Evolutionary conservation across 2,797 vertebrate species (phyloP).

Genomic region (Prunella strophiata): DNA sequence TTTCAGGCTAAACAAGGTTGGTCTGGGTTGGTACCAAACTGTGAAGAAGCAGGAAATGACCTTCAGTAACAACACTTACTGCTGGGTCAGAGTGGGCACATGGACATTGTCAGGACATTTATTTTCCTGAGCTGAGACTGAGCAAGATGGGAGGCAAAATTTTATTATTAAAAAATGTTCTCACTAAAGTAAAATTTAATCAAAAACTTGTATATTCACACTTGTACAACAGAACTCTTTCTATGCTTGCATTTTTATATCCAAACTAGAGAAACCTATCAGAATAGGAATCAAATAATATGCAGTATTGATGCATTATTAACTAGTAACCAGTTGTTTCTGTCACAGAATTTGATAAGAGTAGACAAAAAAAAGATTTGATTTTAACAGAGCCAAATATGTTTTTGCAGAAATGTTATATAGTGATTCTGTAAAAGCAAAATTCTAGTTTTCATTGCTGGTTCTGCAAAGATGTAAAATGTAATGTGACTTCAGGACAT

Average conservation of each 20-base stretch:
- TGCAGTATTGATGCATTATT: neutral
- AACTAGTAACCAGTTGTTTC: neutral
- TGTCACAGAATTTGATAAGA: neutral
- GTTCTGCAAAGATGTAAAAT: neutral
- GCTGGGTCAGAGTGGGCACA: neutral
- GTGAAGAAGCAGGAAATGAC: constrained; percentile 19
- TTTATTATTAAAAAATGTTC: neutral
- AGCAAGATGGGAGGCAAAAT: neutral
- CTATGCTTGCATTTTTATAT: neutral
- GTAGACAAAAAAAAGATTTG: neutral
- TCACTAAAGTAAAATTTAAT: neutral
- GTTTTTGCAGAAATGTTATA: neutral
- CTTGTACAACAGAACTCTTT: neutral
- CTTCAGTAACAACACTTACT: neutral
- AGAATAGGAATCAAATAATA: neutral
- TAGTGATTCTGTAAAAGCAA: neutral
- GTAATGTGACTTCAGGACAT: neutral
- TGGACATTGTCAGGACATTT: neutral
- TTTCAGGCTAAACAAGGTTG: neutral
- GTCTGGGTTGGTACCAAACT: neutral
- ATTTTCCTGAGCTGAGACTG: neutral
- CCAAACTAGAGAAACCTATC: neutral
- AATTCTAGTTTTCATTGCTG: neutral
- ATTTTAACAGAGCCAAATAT: neutral
- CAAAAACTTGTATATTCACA: neutral